phyloP scores from a whole-genome alignment of 2,888 invertebrate species.

The Balanococcus diminutus region DNA sequence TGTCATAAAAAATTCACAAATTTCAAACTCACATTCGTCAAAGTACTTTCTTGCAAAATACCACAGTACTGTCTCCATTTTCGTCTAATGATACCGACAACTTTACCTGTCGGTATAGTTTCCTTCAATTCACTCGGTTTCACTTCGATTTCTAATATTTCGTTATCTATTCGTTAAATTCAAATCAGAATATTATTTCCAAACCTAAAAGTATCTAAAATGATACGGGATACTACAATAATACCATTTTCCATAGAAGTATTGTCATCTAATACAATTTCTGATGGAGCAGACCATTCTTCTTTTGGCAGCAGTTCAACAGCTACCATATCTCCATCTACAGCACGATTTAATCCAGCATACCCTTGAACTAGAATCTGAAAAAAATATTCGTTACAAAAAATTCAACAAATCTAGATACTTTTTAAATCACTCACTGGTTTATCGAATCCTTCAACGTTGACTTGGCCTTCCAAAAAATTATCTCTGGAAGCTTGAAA shows the following conservation, averaged over 20 bases:
- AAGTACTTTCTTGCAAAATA: slow-evolving; percentile 79
- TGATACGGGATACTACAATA: neutral
- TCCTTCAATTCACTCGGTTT: slow-evolving; percentile 59
- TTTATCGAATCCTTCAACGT: slow-evolving; percentile 79
- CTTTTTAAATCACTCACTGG: slow-evolving; percentile 66
- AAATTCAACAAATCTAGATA: neutral
- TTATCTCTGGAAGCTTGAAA: slow-evolving; percentile 90
- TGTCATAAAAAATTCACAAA: neutral
- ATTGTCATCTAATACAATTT: slow-evolving; percentile 68
- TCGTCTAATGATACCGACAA: slow-evolving; percentile 93
- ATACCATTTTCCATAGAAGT: slow-evolving; percentile 68
- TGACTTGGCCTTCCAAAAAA: slow-evolving; percentile 88
- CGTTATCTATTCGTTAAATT: slow-evolving; percentile 39
- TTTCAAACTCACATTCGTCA: slow-evolving; percentile 66
- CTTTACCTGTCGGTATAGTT: slow-evolving; percentile 71
- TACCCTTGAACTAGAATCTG: slow-evolving; percentile 85
- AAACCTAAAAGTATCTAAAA: neutral
- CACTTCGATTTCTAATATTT: slow-evolving; percentile 57
- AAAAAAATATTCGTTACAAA: neutral
- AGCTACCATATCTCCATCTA: slow-evolving; percentile 93
- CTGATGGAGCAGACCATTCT: slow-evolving; percentile 91
- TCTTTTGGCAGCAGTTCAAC: slow-evolving; percentile 84
- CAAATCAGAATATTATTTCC: slow-evolving; percentile 4
- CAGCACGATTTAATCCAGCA: slow-evolving; percentile 85
- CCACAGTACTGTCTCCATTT: slow-evolving; percentile 99